phyloP scores from a whole-genome alignment of 2,797 vertebrate species.

The Decapterus maruadsi region DNA sequence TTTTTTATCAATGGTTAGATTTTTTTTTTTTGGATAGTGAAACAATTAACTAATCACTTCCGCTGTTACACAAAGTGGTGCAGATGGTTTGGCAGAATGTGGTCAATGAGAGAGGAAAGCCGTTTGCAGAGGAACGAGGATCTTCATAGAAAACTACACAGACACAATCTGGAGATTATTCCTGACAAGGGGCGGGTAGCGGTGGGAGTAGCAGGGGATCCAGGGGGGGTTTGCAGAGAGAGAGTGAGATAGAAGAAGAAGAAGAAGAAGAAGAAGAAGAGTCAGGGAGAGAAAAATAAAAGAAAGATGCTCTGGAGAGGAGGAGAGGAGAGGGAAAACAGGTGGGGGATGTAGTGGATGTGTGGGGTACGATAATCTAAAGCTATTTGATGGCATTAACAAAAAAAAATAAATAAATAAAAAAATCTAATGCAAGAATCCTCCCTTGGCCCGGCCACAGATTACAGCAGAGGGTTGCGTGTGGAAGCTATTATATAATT shows the following conservation, averaged over 20 bases:
- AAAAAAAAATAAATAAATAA: conserved; percentile 58
- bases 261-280: neutral
- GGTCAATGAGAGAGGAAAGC: neutral
- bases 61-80: neutral
- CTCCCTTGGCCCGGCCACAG: conserved; percentile 75
- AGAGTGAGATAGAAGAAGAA: neutral
- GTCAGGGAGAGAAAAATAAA: conserved; percentile 32
- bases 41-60: neutral
- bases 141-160: conserved; percentile 43
- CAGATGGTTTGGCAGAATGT: neutral
- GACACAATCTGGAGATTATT: conserved; percentile 58
- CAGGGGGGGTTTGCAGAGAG: neutral
- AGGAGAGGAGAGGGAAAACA: conserved; percentile 56
- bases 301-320: conserved; percentile 25
- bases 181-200: neutral
- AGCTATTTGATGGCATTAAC: conserved; percentile 80
- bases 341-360: conserved; percentile 54
- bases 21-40: neutral
- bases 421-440: conserved; percentile 80
- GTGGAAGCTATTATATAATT: conserved; percentile 84
- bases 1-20: neutral
- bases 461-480: conserved; percentile 81
- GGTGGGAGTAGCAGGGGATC: neutral
- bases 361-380: conserved; percentile 74
- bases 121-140: conserved; percentile 12